Evolutionary conservation across 2,888 invertebrate species (phyloP).

Genomic region (Chaetoderma sp.): DNA sequence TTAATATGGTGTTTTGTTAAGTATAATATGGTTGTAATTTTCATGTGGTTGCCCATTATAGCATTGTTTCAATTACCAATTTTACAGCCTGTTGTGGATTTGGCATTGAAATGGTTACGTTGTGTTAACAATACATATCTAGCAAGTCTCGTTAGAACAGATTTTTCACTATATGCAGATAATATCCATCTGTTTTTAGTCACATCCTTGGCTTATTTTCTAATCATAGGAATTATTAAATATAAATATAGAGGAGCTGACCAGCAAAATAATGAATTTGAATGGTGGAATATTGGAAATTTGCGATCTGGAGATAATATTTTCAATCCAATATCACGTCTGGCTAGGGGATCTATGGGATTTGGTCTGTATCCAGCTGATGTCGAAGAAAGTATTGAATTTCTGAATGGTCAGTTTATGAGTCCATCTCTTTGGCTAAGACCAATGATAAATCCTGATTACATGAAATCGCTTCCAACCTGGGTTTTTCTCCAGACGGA

Average conservation of each 20-base stretch:
- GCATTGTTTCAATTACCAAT: conserved; percentile 69
- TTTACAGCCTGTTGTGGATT: conserved; percentile 60
- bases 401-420: neutral
- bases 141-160: conserved; percentile 54
- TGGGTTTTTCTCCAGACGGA: no score
- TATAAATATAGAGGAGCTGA: conserved; percentile 35
- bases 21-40: conserved; percentile 69
- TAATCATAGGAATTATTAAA: conserved; percentile 38
- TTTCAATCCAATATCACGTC: conserved; percentile 33
- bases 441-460: neutral
- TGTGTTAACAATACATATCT: conserved; percentile 61
- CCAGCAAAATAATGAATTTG: conserved; percentile 43
- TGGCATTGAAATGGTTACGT: conserved; percentile 60
- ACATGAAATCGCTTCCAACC: neutral
- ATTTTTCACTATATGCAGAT: conserved; percentile 49
- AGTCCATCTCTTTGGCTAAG: neutral
- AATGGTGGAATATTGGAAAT: conserved; percentile 69
- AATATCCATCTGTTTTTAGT: conserved; percentile 43
- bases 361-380: neutral
- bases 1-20: conserved; percentile 69
- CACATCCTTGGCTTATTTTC: conserved; percentile 56
- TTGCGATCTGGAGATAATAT: conserved; percentile 52
- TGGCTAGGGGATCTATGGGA: neutral
- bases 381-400: neutral
- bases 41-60: conserved; percentile 70